A percentile compares a stretch with the other conserved stretches of the same genome.
phyloP scores from a whole-genome alignment of 2,113 vertebrate genomes.

The Upupa epops region DNA sequence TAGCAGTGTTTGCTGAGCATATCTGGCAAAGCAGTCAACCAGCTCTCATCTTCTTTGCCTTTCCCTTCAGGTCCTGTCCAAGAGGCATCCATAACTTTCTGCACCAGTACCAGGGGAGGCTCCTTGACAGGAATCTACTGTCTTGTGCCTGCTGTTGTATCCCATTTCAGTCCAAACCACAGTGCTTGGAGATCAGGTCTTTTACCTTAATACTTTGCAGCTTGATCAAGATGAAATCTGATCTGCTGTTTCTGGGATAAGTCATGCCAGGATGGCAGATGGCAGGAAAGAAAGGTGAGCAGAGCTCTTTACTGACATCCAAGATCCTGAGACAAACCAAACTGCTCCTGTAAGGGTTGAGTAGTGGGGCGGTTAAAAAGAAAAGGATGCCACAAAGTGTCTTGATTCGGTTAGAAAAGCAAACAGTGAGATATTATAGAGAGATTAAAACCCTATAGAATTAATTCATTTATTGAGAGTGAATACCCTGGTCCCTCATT shows the following conservation, averaged over 20 bases:
- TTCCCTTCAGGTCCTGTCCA: background rate
- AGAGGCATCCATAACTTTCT: accelerated
- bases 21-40: background rate
- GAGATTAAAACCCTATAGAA: constrained; percentile 3
- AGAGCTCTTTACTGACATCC: background rate
- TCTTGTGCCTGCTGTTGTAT: background rate
- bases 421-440: background rate
- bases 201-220: background rate
- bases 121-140: background rate
- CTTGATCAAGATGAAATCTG: background rate
- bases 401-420: background rate
- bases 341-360: background rate
- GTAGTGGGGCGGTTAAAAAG: background rate
- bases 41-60: background rate
- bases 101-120: background rate
- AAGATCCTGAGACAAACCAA: background rate
- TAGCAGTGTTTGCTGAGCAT: background rate
- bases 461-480: constrained; percentile 15
- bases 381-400: background rate
- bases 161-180: background rate
- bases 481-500: background rate
- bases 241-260: background rate
- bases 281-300: background rate
- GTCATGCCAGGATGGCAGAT: background rate
- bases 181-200: background rate